These are phyloP conservation scores for Habroteleia sp. DNA, from an alignment of 2,888 invertebrate genomes.

Conservation along the genomic window DNA sequence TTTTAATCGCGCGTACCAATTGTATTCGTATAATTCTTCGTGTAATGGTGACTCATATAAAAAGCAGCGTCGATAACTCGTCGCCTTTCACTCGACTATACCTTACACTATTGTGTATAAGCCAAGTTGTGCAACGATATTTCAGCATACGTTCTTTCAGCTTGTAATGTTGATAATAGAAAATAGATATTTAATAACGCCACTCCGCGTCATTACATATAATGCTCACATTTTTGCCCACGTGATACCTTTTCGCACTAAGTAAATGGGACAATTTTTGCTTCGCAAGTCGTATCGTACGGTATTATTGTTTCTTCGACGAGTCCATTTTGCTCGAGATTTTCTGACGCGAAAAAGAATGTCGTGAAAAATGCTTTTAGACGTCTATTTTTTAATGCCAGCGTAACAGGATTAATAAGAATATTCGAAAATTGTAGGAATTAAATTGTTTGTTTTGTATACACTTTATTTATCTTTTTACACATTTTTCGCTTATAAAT, in stretches of 20 bases:
- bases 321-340: slow-evolving; percentile 3
- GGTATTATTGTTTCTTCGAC: slow-evolving; percentile 1
- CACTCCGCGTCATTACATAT: slow-evolving; percentile 4
- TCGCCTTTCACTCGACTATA: slow-evolving; percentile 77
- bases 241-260: slow-evolving; percentile 3
- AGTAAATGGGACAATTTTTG: slow-evolving; percentile 11
- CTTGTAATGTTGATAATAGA: slow-evolving; percentile 13
- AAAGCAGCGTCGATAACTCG: slow-evolving; percentile 63
- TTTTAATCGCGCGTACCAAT: slow-evolving; percentile 6
- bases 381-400: neutral
- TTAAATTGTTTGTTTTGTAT: no score
- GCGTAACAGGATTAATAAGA: no score
- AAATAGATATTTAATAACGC: slow-evolving; percentile 34
- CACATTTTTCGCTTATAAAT: no score
- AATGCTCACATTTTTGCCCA: slow-evolving; percentile 15
- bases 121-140: slow-evolving; percentile 74
- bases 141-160: slow-evolving; percentile 65
- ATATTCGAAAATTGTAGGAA: no score
- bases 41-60: slow-evolving; percentile 33
- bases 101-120: slow-evolving; percentile 71
- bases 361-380: neutral
- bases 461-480: no score
- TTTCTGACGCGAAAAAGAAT: neutral
- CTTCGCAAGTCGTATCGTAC: slow-evolving; percentile 1
- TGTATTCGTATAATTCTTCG: slow-evolving; percentile 17